A percentile compares a stretch with the other conserved stretches of the same genome.
Evolutionary conservation across 2,888 invertebrate genomes (phyloP).

Genomic region (Hoplodrina blanda): DNA sequence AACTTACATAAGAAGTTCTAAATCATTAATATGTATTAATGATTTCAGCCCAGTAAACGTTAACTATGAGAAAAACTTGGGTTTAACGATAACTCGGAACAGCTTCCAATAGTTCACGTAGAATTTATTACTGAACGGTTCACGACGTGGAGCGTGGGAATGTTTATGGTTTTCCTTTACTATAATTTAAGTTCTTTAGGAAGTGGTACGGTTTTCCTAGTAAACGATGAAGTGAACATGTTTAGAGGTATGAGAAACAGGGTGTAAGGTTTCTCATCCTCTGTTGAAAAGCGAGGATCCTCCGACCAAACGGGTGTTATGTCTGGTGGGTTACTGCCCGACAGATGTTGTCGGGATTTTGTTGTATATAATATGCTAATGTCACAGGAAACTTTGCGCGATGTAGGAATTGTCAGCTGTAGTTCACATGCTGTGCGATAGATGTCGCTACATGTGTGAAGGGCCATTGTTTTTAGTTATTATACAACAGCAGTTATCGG

Average conservation of each 20-base stretch:
- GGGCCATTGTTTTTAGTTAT: neutral
- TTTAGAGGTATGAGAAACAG: too few relatives aligned
- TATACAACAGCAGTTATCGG: too few relatives aligned
- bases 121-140: conserved; percentile 34
- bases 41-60: neutral
- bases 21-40: conserved; percentile 1
- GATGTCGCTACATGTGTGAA: neutral
- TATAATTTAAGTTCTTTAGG: conserved; percentile 4
- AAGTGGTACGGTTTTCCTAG: neutral
- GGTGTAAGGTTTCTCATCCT: too few relatives aligned
- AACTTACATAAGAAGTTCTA: neutral
- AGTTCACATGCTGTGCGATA: too few relatives aligned
- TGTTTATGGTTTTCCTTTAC: conserved; percentile 13
- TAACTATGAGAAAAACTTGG: conserved; percentile 10
- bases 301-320: too few relatives aligned
- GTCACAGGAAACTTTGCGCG: too few relatives aligned
- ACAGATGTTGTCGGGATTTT: too few relatives aligned
- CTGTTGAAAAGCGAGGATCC: too few relatives aligned
- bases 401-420: too few relatives aligned
- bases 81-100: conserved; percentile 4
- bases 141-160: conserved; percentile 2
- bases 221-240: neutral
- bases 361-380: too few relatives aligned
- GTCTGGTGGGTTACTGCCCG: too few relatives aligned
- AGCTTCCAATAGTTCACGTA: conserved; percentile 9